Evolutionary conservation across 1,140 invertebrate genomes (phyloP), one percentile per base, ranked within the genome.

Genomic region (Octopus sinensis): DNA sequence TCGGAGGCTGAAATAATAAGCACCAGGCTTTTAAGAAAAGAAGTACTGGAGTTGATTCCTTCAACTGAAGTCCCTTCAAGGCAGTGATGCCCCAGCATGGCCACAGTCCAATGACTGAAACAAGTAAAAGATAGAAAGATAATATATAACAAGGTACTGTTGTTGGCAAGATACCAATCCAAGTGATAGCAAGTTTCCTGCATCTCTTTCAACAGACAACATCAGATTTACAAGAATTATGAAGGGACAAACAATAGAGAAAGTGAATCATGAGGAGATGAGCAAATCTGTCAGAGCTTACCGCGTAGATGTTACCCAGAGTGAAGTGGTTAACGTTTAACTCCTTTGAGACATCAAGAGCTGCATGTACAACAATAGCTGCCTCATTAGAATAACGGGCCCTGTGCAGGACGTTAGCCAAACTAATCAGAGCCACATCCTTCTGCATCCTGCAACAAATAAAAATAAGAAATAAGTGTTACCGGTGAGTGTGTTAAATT

Each of bases 321-420:
- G 94, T 94, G 85, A 96, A 94, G 90, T 96, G 95, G 84, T 94
- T 94, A 51, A 94, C 92, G 75, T 94, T 92, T 86, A 94, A 93
- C 54, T 92, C 90, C 9, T 94, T 94, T 10, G 94, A 93, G 87
- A 96, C 94, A 87, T 96, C 95, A 53, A 96, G 92, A 1, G 96
- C 95, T 53, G 94, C 93, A 85, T 94, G 94, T 0, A 96, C 91
- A 78, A 97, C 91, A 81, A 95, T 93, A 13, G 95, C 94, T 9
- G 95, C 95, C 90, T 97, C 96, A 83, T 93, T 93, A 12, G 93
- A 93, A 84, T 93, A 92, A 78, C 93, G 93, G 78, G 94, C 93
- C 62, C 94, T 93, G 85, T 96, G 95, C 6, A 97, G 91, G 86
- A 96, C 93, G 76, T 95, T 95, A n/a, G 95, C 96, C 84, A 96